A percentile compares a stretch with the other conserved stretches of the same genome.
phyloP scores from a whole-genome alignment of 2,113 vertebrate species.

The Poecilia latipinna region DNA sequence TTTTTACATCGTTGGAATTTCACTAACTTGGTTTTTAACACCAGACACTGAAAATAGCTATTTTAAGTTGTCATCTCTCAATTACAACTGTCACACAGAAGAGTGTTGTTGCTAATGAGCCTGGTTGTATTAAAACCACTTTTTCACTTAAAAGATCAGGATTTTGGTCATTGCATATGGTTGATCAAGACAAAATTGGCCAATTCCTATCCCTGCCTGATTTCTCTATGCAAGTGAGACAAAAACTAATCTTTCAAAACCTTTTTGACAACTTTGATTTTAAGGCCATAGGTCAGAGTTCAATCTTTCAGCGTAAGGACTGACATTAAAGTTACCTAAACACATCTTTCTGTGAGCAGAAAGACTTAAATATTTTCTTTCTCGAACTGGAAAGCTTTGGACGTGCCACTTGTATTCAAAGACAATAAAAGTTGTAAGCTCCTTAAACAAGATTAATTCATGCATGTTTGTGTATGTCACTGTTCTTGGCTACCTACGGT shows the following conservation, averaged over 20 bases:
- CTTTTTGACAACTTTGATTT: neutral
- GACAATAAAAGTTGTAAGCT: conserved; percentile 5
- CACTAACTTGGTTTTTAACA: too few species aligned
- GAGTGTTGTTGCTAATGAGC: neutral
- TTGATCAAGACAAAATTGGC: neutral
- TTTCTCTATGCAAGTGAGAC: neutral
- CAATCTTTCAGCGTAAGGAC: neutral
- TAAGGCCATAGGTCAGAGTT: neutral
- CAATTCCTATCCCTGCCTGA: neutral
- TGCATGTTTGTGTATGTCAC: conserved; percentile 8
- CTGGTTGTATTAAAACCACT: neutral
- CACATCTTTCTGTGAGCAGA: neutral
- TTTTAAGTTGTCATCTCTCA: too few species aligned
- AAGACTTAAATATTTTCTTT: conserved; percentile 1
- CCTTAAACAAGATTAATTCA: neutral
- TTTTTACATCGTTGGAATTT: too few species aligned
- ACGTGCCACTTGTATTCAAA: neutral
- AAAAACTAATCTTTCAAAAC: neutral
- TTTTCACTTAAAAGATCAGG: neutral
- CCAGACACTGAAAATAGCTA: too few species aligned
- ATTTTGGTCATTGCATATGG: too few species aligned
- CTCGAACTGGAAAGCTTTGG: neutral
- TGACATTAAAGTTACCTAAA: too few species aligned
- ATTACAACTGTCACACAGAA: neutral
- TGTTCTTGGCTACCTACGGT: conserved; percentile 2